Conservation (phyloP, 2,888 invertebrate genomes). For the Deilephila porcellus region DNA sequence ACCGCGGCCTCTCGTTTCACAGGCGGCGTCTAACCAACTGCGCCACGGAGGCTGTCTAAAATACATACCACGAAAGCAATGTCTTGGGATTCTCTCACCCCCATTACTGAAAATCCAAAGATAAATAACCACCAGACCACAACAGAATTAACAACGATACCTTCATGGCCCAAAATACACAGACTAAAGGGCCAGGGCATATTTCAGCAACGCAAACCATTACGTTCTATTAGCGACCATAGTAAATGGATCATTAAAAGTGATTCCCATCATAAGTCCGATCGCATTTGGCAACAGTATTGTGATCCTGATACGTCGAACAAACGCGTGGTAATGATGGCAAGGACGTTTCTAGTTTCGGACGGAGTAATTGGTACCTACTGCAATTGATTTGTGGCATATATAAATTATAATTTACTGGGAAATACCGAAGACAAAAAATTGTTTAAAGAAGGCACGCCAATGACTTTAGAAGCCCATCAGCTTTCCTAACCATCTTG, state of each 20-base stretch:
- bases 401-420: too few species aligned
- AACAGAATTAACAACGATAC: not conserved
- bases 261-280: constrained; percentile 71
- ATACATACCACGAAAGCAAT: too few species aligned
- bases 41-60: too few species aligned
- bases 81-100: too few species aligned
- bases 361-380: constrained; percentile 37
- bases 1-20: too few species aligned
- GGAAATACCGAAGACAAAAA: too few species aligned
- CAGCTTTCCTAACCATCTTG: too few species aligned
- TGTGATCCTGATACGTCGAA: constrained; percentile 81
- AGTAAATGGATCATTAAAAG: constrained; percentile 74
- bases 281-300: constrained; percentile 78
- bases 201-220: constrained; percentile 59
- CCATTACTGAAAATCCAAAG: too few species aligned
- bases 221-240: constrained; percentile 65
- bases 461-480: too few species aligned
- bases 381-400: constrained; percentile 9
- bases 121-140: not conserved
- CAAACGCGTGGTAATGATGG: constrained; percentile 76
- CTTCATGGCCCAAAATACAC: constrained; percentile 36
- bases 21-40: too few species aligned
- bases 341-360: constrained; percentile 41
- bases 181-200: constrained; percentile 53
- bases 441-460: too few species aligned